Evolutionary conservation across 2,797 vertebrate species (phyloP).

Genomic region (Ctenopoma multispine): DNA sequence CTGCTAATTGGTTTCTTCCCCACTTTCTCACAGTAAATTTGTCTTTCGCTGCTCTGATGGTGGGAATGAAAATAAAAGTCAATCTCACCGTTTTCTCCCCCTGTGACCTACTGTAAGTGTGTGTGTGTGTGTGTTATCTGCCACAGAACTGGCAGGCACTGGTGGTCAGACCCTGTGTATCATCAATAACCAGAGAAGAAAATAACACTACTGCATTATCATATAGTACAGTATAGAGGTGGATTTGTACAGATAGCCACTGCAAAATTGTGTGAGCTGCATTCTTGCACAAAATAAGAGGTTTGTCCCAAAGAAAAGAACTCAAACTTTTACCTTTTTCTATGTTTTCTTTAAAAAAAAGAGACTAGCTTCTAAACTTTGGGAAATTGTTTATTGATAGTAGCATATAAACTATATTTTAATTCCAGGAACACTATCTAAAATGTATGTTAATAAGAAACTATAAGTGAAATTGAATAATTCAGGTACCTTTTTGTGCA

Average conservation of each 20-base stretch:
- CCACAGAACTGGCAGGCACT: slow-evolving; percentile 36
- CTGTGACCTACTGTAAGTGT: slow-evolving; percentile 17
- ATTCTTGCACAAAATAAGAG: slow-evolving; percentile 64
- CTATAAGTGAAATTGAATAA: slow-evolving; percentile 58
- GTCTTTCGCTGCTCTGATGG: slow-evolving; percentile 20
- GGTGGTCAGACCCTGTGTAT: slow-evolving; percentile 79
- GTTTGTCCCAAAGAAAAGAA: slow-evolving; percentile 78
- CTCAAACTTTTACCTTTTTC: slow-evolving; percentile 75
- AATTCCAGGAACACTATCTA: slow-evolving; percentile 68
- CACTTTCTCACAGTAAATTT: slow-evolving; percentile 2
- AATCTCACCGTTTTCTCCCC: slow-evolving; percentile 1
- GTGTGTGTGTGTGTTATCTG: slow-evolving; percentile 42
- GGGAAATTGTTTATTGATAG: slow-evolving; percentile 68
- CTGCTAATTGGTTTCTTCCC: slow-evolving; percentile 34
- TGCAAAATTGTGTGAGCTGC: slow-evolving; percentile 56
- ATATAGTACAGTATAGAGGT: slow-evolving; percentile 30
- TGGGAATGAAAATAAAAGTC: too few relatives aligned
- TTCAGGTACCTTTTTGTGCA: slow-evolving; percentile 72
- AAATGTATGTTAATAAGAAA: slow-evolving; percentile 67
- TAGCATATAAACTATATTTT: slow-evolving; percentile 75
- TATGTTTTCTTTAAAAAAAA: slow-evolving; percentile 66
- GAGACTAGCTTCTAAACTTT: slow-evolving; percentile 58
- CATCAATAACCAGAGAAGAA: slow-evolving; percentile 53
- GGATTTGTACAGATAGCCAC: slow-evolving; percentile 61
- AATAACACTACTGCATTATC: slow-evolving; percentile 51